Percentiles rank a stretch among this genome's conserved stretches.
Evolutionary conservation across 2,888 invertebrate genomes (phyloP).

Genomic region (Julus scanicus): DNA sequence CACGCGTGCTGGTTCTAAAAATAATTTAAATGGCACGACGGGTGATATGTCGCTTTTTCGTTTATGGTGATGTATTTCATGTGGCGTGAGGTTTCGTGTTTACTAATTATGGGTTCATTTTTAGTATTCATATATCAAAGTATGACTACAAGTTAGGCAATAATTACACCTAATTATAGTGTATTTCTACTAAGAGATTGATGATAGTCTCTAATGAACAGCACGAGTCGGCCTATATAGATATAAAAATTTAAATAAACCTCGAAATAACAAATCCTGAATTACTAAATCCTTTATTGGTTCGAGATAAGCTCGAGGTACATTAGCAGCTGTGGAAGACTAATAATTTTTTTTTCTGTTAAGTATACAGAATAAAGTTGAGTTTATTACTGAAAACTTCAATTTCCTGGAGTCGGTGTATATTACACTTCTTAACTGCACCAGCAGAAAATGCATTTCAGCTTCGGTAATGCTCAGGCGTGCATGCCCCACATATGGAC

Average conservation of each 20-base stretch:
- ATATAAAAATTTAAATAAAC: no score
- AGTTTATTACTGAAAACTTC: slow-evolving; percentile 40
- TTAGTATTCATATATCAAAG: slow-evolving; percentile 12
- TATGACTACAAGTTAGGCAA: background rate
- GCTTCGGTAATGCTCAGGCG: background rate
- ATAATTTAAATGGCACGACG: slow-evolving; percentile 12
- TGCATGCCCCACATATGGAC: background rate
- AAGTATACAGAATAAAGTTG: slow-evolving; percentile 10
- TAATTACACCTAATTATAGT: background rate
- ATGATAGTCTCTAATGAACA: background rate
- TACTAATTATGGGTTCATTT: slow-evolving; percentile 14
- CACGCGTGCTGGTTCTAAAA: background rate
- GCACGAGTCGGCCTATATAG: background rate
- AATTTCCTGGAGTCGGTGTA: background rate
- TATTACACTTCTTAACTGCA: slow-evolving; percentile 7
- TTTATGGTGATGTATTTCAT: background rate
- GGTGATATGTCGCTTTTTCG: background rate
- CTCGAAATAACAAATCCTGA: background rate
- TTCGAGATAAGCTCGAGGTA: background rate
- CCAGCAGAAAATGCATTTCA: background rate
- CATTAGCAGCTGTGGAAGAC: background rate
- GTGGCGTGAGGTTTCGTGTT: background rate
- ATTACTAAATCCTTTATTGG: background rate
- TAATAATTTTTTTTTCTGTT: background rate
- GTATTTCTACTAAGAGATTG: slow-evolving; percentile 23